Evolutionary conservation across 2,113 vertebrate genomes (phyloP).

Genomic region (Psophia crepitans): DNA sequence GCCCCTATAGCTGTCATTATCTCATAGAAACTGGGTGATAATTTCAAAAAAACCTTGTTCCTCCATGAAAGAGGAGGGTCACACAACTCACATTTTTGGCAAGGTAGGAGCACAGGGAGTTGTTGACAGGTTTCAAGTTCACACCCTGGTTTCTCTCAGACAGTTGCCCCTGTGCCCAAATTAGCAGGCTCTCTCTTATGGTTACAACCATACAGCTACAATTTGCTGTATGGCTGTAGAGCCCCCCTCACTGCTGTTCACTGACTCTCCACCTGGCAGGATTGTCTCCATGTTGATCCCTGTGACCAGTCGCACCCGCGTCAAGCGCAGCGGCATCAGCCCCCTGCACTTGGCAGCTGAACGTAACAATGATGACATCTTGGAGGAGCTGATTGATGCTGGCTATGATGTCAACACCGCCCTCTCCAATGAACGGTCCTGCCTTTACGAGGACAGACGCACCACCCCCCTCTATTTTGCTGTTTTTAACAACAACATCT

Average conservation of each 20-base stretch:
- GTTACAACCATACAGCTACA: background rate
- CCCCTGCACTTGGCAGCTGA: conserved; percentile 91
- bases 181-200: background rate
- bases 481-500: conserved; percentile 85
- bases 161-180: background rate
- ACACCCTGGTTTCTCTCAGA: background rate
- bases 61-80: background rate
- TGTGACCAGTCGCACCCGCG: conserved; percentile 80
- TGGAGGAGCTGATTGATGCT: conserved; percentile 82
- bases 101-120: background rate
- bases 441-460: conserved; percentile 89
- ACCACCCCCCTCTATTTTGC: conserved; percentile 86
- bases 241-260: background rate
- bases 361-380: conserved; percentile 80
- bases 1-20: background rate
- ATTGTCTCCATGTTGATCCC: conserved; percentile 88
- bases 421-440: conserved; percentile 81
- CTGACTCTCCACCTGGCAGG: conserved; percentile 64
- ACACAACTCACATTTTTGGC: background rate
- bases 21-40: background rate
- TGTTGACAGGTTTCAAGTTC: background rate
- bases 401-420: conserved; percentile 87
- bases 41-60: background rate
- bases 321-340: conserved; percentile 87
- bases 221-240: background rate